phyloP scores from a whole-genome alignment of 2,888 invertebrate genomes.

The Conus canariensis region DNA sequence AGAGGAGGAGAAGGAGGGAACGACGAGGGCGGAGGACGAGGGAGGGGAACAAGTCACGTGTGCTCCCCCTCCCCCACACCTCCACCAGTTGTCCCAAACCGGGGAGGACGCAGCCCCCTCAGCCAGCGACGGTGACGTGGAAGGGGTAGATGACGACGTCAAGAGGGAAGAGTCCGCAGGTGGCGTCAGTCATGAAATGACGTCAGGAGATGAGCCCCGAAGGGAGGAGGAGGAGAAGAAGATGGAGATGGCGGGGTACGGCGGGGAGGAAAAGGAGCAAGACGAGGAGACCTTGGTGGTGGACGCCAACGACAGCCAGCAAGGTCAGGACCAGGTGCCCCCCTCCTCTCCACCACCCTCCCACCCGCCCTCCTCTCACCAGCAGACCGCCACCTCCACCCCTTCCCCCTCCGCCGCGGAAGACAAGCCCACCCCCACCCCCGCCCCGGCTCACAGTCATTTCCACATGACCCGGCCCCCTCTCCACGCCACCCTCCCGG shows the following conservation, averaged over 20 bases:
- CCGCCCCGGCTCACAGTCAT: not conserved
- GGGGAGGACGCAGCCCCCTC: not conserved
- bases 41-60: not conserved
- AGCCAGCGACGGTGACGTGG: not conserved
- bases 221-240: slow-evolving; percentile 28
- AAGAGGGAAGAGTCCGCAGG: not conserved
- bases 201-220: not conserved
- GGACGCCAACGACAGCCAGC: slow-evolving; percentile 25
- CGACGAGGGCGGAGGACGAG: not conserved
- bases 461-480: not conserved
- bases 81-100: not conserved
- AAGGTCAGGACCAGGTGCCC: not conserved
- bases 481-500: slow-evolving; percentile 16
- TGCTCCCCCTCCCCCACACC: not conserved
- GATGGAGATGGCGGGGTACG: slow-evolving; percentile 13
- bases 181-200: slow-evolving; percentile 1
- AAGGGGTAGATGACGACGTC: not conserved
- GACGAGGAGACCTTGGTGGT: slow-evolving; percentile 32
- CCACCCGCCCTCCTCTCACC: not conserved
- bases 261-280: not conserved
- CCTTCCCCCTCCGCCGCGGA: not conserved
- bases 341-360: not conserved
- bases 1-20: not conserved
- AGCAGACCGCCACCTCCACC: not conserved
- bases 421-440: slow-evolving; percentile 20